Evolutionary conservation across 92 coral and sea anemone genomes (phyloP).

Genomic region (Bergia sp.): DNA sequence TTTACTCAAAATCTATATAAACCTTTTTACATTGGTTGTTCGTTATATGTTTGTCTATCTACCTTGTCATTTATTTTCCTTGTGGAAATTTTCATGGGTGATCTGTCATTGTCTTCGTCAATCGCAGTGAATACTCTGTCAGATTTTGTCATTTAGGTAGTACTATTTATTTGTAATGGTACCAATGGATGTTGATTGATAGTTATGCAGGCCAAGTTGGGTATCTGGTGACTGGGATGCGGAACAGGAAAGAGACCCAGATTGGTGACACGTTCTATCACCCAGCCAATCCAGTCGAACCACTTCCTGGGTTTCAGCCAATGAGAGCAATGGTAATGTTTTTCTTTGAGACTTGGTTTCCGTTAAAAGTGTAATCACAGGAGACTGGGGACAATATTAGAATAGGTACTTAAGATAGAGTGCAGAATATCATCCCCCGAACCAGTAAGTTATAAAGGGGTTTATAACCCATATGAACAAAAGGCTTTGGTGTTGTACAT

Average conservation of each 20-base stretch:
- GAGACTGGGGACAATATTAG: not conserved
- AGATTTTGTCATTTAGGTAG: not conserved
- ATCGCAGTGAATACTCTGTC: not conserved
- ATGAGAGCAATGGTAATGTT: conserved; percentile 79
- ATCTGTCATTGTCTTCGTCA: too few species aligned
- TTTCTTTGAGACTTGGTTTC: too few species aligned
- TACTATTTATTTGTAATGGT: not conserved
- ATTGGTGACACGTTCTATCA: conserved; percentile 97
- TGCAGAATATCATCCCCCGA: too few species aligned
- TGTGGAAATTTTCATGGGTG: too few species aligned
- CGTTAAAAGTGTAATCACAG: not conserved
- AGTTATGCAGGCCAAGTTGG: conserved; percentile 99
- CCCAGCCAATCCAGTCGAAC: conserved; percentile 62
- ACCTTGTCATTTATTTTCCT: too few species aligned
- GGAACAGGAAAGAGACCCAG: conserved; percentile 90
- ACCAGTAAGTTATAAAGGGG: too few species aligned
- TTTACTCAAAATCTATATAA: too few species aligned
- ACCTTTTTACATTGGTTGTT: too few species aligned
- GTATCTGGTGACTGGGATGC: conserved; percentile 87
- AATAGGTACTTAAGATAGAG: too few species aligned
- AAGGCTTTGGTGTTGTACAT: too few species aligned
- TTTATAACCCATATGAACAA: too few species aligned
- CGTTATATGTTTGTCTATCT: too few species aligned
- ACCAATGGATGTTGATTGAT: not conserved
- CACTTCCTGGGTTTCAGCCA: conserved; percentile 89